Evolutionary conservation across 1,140 invertebrate genomes (phyloP).

Genomic region (Drosophila mauritiana): DNA sequence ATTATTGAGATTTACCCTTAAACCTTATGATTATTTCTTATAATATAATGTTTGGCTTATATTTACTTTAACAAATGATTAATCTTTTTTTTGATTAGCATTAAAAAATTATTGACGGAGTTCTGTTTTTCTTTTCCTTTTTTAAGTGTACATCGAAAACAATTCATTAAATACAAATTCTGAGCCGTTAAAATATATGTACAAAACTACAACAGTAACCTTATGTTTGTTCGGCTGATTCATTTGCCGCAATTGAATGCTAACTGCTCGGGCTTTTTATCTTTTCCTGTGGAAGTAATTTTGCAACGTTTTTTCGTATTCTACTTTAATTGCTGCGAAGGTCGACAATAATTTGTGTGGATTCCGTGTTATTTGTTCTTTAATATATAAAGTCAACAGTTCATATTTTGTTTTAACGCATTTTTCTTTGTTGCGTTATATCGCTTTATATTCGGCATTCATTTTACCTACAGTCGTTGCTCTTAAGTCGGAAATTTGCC

Average conservation of each 20-base stretch:
- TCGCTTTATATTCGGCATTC: neutral
- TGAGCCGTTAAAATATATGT: slow-evolving; percentile 19
- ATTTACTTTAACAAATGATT: slow-evolving; percentile 66
- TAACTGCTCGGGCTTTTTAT: slow-evolving; percentile 18
- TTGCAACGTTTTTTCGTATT: slow-evolving; percentile 65
- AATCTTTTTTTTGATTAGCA: slow-evolving; percentile 55
- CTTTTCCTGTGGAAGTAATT: slow-evolving; percentile 47
- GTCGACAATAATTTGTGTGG: slow-evolving; percentile 48
- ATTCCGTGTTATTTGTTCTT: slow-evolving; percentile 66
- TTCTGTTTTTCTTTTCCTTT: neutral
- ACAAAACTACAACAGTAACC: slow-evolving; percentile 2
- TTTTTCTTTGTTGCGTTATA: slow-evolving; percentile 42
- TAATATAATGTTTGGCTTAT: slow-evolving; percentile 19
- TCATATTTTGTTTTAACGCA: slow-evolving; percentile 25
- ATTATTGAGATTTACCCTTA: slow-evolving; percentile 21
- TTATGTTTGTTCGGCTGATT: slow-evolving; percentile 44
- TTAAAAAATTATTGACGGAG: slow-evolving; percentile 33
- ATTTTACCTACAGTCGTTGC: slow-evolving; percentile 25
- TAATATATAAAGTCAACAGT: slow-evolving; percentile 58
- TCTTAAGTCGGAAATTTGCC: slow-evolving; percentile 33
- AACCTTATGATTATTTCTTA: slow-evolving; percentile 20
- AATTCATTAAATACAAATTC: slow-evolving; percentile 26
- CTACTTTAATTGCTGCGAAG: slow-evolving; percentile 71
- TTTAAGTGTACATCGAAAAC: too few relatives aligned
- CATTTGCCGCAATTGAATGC: slow-evolving; percentile 31